These are phyloP conservation scores for Theretra japonica DNA, from an alignment of 2,888 invertebrate genomes.

Conservation along the genomic window DNA sequence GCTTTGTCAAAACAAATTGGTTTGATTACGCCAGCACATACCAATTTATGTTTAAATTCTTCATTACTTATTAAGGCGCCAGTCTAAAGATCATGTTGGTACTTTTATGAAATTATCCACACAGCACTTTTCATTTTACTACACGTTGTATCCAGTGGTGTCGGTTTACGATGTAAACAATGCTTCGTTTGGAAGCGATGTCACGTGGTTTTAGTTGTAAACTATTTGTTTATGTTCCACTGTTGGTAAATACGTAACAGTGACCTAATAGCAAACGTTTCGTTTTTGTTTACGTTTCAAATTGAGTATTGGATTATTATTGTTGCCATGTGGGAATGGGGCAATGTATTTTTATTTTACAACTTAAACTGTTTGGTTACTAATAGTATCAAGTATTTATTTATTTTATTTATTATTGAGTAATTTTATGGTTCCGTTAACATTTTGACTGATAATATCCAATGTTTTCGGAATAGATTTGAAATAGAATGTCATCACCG, in stretches of 20 bases:
- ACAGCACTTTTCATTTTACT: slow-evolving; percentile 20
- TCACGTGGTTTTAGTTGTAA: background rate
- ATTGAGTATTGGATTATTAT: no score
- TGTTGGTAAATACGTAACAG: background rate
- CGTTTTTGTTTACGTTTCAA: background rate
- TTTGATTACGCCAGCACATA: background rate
- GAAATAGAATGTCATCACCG: no score
- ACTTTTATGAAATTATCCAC: background rate
- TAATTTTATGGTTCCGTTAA: no score
- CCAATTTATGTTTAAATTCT: no score
- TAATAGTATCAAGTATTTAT: no score
- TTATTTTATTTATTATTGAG: no score
- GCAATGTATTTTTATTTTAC: no score
- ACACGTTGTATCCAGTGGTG: background rate
- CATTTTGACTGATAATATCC: no score
- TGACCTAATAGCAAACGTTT: background rate
- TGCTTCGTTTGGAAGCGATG: background rate
- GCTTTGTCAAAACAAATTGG: no score
- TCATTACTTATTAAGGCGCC: background rate
- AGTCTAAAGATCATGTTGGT: slow-evolving; percentile 18
- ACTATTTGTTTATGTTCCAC: slow-evolving; percentile 3
- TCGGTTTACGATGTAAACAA: slow-evolving; percentile 15
- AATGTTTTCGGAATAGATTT: no score
- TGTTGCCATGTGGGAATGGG: no score
- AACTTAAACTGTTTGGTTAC: no score